Evolutionary conservation across 1,140 invertebrate genomes (phyloP), one percentile per base, ranked within the genome.

Genomic region (Euglossa dilemma): DNA sequence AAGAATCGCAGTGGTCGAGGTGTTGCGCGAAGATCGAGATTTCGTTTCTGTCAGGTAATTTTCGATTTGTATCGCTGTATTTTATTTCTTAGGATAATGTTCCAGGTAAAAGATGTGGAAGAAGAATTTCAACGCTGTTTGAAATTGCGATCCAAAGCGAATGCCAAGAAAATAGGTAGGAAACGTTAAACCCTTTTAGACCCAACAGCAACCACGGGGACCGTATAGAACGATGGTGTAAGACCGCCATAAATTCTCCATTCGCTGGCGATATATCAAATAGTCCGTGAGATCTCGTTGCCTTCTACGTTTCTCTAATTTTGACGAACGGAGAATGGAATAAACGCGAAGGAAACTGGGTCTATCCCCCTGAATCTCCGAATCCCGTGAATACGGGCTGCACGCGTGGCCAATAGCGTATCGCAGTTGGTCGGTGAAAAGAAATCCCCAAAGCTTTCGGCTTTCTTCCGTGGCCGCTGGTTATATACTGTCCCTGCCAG

Each of bases 381-480:
- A 64, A 84, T 87, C 79, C 74, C 50, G 47, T 54, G 56, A 83
- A 74, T 69, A 43, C 23, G 20, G 61, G 52, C 50, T 63, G 59
- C 47, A 61, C 45, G 77, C 70, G 69, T 74, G n/a, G 0, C 54
- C 80, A 86, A 77, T 84, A 56, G 12, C 57, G 70, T n/a, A 14
- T 14, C 64, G 23, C 23, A 52, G 45, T 36, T 43, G 76, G 88
- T 89, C 79, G 81, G 74, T 50, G 71, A 63, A 69, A 81, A 81
- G 77, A 89, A 85, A 88, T 88, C 89, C 84, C 80, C 14, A 79
- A 90, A 89, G 87, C 88, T 88, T 36, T 81, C 79, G 70, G 69
- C 69, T 77, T 85, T 56, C 85, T 87, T 87, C 76, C 80, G 61
- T 74, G 69, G 59, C 81, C 25, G 45, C 73, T 25, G 61, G 72